Conservation (phyloP, 1,140 invertebrate species). For the Steinernema khuongi region DNA sequence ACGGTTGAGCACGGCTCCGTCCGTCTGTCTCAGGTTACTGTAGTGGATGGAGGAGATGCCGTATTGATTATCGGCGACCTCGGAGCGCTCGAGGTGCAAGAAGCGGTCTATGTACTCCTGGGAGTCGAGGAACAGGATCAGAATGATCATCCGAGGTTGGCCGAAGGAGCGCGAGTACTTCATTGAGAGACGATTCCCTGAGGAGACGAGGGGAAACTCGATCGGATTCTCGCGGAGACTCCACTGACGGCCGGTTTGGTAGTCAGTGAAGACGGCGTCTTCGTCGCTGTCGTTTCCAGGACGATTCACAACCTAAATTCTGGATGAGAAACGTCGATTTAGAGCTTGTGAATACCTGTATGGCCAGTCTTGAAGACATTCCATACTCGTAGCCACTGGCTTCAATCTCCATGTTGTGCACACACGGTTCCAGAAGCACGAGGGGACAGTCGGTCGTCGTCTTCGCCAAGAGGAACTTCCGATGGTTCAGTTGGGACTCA, state of each 20-base stretch:
- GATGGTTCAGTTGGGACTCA: conserved; percentile 53
- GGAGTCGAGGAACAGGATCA: conserved; percentile 54
- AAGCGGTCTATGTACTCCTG: conserved; percentile 57
- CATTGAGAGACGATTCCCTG: conserved; percentile 74
- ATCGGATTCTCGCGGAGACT: conserved; percentile 73
- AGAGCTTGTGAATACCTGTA: conserved; percentile 39
- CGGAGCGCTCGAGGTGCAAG: conserved; percentile 50
- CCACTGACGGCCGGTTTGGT: conserved; percentile 41
- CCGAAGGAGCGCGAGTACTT: conserved; percentile 72
- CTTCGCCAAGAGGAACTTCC: conserved; percentile 51
- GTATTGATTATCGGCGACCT: conserved; percentile 53
- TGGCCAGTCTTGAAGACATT: conserved; percentile 48
- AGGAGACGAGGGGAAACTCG: conserved; percentile 78
- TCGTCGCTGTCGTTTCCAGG: conserved; percentile 53
- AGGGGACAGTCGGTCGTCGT: conserved; percentile 47
- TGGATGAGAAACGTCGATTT: conserved; percentile 30
- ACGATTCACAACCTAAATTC: conserved; percentile 52
- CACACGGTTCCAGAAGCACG: conserved; percentile 43
- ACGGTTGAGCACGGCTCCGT: conserved; percentile 52
- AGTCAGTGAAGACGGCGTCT: conserved; percentile 51
- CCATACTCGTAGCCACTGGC: conserved; percentile 53
- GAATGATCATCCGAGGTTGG: conserved; percentile 45
- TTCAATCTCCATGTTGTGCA: conserved; percentile 41
- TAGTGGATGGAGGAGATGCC: conserved; percentile 57
- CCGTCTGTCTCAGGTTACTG: conserved; percentile 46